Evolutionary conservation across 2,797 vertebrate genomes (phyloP), one percentile per base, ranked within the genome.

Genomic region (Acrossocheilus wenchowensis): DNA sequence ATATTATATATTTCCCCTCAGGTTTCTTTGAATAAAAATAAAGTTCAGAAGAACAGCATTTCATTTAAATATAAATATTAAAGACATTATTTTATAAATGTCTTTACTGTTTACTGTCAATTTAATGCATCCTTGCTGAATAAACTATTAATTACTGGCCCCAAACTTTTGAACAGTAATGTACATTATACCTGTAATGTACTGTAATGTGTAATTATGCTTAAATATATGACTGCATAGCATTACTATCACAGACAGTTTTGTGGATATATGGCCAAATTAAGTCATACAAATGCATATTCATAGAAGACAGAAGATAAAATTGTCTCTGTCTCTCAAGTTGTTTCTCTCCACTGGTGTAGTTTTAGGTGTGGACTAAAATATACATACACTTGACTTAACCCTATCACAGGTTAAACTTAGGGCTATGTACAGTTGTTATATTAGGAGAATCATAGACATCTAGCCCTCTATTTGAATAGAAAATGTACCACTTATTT

Each of bases 401-500:
- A 83, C 57, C 19, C 41, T 17, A 66, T 80, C 45, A 26, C 43
- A 48, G 52, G 64, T 62, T 78, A 87, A 72, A 73, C 7, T 50
- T 83, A 39, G 8, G 68, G 43, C 64, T 78, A 48, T 12, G 41
- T 54, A 54, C 21, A 77, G 17, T 41, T 66, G 36, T 23, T 72
- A 57, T 39, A 74, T 45, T 17, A 83, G n/a, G 21, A 82, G 9
- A 12, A 30, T 72, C 21, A 34, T 83, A 85, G 62, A 87, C 84
- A 82, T 77, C 81, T 87, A 91, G 82, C 87, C 90, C 84, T 60
- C 14, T 50, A 19, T 69, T 89, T 87, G 45, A 86, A 84, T 73
- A 88, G 72, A 88, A 86, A 21, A 15, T 71, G 66, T 3, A 71
- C 23, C 54, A 71, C 34, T 84, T 86, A 62, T 89, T 78, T 71